These are phyloP conservation scores for Nemotelus nigrinus DNA, from an alignment of 2,888 invertebrate genomes.

Conservation along the genomic window DNA sequence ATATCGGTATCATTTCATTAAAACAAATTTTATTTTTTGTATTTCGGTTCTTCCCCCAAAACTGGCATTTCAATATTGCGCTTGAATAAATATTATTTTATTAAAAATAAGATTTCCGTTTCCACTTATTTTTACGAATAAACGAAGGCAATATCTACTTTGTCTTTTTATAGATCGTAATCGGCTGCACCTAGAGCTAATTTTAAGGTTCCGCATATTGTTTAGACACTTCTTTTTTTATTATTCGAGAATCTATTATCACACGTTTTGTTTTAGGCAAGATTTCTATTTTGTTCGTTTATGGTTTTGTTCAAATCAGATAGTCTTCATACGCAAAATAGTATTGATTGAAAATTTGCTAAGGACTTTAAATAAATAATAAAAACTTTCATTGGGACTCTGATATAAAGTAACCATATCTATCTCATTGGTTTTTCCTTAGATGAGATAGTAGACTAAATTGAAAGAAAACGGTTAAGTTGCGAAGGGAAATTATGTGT, in stretches of 20 bases:
- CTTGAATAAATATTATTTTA: too few relatives aligned
- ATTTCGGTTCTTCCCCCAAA: too few relatives aligned
- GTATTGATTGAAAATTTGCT: background rate
- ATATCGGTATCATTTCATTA: too few relatives aligned
- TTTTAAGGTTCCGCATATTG: background rate
- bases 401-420: background rate
- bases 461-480: background rate
- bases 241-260: slow-evolving; percentile 56
- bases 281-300: slow-evolving; percentile 57
- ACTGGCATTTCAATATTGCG: too few relatives aligned
- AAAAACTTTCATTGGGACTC: too few relatives aligned
- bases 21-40: too few relatives aligned
- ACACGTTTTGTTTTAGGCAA: slow-evolving; percentile 63
- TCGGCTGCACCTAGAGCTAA: background rate
- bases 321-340: background rate
- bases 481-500: too few relatives aligned
- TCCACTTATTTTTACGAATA: too few relatives aligned
- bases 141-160: too few relatives aligned
- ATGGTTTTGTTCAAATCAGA: slow-evolving; percentile 43
- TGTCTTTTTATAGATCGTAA: background rate
- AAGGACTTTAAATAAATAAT: too few relatives aligned
- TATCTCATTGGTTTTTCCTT: background rate
- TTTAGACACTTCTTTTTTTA: too few relatives aligned
- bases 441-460: background rate
- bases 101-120: too few relatives aligned